phyloP scores from a whole-genome alignment of 2,797 vertebrate genomes.

The Phrynocephalus guinanensis region DNA sequence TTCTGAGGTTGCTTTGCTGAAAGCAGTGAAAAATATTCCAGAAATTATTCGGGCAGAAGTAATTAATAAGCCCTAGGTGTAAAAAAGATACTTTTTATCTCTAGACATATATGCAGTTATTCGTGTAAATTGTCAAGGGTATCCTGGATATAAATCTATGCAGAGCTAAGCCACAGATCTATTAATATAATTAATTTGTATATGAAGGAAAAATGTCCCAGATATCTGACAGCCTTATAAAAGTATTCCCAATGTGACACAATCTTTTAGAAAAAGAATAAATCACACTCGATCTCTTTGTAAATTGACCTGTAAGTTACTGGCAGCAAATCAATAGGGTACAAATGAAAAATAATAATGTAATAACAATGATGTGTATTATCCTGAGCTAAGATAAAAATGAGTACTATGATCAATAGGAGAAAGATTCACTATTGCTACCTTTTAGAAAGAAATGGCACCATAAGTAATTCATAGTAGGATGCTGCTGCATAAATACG shows the following conservation, averaged over 20 bases:
- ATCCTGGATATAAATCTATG: constrained; percentile 39
- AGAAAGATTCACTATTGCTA: constrained; percentile 56
- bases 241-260: constrained; percentile 47
- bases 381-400: constrained; percentile 60
- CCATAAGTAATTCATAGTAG: constrained; percentile 49
- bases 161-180: constrained; percentile 1
- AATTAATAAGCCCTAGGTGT: not conserved
- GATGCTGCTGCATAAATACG: constrained; percentile 44
- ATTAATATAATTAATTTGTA: constrained; percentile 26
- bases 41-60: constrained; percentile 21
- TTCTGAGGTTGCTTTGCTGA: not conserved
- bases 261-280: constrained; percentile 65
- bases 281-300: constrained; percentile 65
- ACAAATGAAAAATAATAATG: constrained; percentile 77
- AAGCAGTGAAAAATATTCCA: not conserved
- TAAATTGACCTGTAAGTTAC: constrained; percentile 72
- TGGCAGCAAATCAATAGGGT: constrained; percentile 73
- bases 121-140: constrained; percentile 36
- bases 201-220: constrained; percentile 33
- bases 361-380: constrained; percentile 68
- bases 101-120: constrained; percentile 24
- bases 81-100: constrained; percentile 34
- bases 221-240: constrained; percentile 50
- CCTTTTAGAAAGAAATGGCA: constrained; percentile 53
- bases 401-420: constrained; percentile 56